These are phyloP conservation scores for Pseudorasbora parva DNA, from an alignment of 2,113 vertebrate genomes.

Conservation along the genomic window DNA sequence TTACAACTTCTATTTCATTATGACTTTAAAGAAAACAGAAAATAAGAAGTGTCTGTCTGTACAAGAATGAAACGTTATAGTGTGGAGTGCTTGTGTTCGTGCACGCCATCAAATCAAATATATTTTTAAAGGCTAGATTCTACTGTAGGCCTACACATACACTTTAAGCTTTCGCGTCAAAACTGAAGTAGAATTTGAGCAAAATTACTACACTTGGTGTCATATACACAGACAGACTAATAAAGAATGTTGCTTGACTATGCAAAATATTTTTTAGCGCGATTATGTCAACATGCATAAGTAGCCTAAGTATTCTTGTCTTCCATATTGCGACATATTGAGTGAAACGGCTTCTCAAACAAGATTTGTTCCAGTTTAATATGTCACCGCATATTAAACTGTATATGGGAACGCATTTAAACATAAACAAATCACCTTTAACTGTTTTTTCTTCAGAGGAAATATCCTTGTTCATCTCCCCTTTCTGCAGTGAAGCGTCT, in stretches of 20 bases:
- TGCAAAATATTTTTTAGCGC: not conserved
- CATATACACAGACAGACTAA: not conserved
- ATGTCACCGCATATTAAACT: not conserved
- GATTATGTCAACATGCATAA: not conserved
- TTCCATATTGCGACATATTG: no score
- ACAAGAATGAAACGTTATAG: no score
- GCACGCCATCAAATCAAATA: no score
- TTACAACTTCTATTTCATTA: no score
- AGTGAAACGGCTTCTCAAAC: no score
- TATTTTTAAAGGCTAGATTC: not conserved
- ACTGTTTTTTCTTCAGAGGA: slow-evolving; percentile 44
- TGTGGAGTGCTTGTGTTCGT: not conserved
- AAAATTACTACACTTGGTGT: not conserved
- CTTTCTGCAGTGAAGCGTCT: slow-evolving; percentile 32
- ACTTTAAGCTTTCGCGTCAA: not conserved
- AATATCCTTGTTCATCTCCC: slow-evolving; percentile 15
- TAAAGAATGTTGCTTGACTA: not conserved
- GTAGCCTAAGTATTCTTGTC: no score
- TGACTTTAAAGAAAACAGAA: no score
- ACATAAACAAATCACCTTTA: not conserved
- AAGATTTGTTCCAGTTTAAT: no score
- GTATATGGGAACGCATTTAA: not conserved
- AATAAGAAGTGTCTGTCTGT: no score
- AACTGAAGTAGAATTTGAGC: not conserved
- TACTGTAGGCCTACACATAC: no score